These are phyloP conservation scores for Cydia splendana DNA, from an alignment of 1,140 invertebrate species.

Conservation along the genomic window DNA sequence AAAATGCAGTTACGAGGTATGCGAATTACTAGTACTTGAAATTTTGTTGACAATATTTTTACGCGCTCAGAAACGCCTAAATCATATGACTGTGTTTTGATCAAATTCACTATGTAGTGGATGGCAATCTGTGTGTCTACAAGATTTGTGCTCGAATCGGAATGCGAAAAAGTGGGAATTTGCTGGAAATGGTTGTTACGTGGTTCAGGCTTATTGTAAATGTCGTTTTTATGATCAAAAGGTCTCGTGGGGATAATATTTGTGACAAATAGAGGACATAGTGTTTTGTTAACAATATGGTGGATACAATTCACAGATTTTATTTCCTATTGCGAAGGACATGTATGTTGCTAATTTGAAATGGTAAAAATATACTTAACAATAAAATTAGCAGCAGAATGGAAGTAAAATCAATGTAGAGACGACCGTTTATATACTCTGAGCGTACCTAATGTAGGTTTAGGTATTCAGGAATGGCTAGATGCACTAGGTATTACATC, in stretches of 20 bases:
- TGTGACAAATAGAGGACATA: not conserved
- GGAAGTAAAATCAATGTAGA: too few species aligned
- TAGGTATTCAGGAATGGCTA: too few species aligned
- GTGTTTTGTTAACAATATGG: not conserved
- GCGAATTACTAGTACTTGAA: too few species aligned
- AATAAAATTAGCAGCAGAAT: too few species aligned
- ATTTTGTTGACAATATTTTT: too few species aligned
- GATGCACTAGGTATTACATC: too few species aligned
- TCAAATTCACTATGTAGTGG: not conserved
- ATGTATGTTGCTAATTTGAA: not conserved
- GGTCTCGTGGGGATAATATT: not conserved
- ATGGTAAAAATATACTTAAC: too few species aligned
- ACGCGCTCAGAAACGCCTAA: too few species aligned
- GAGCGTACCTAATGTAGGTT: too few species aligned
- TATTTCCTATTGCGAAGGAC: too few species aligned
- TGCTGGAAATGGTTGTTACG: slow-evolving; percentile 11
- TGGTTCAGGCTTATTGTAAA: slow-evolving; percentile 9
- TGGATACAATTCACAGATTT: not conserved
- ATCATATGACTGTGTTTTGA: not conserved
- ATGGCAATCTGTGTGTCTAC: not conserved
- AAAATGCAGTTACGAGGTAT: too few species aligned
- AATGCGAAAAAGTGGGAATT: slow-evolving; percentile 17
- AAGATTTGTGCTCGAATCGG: slow-evolving; percentile 1
- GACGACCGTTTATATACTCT: too few species aligned
- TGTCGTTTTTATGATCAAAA: slow-evolving; percentile 1